Evolutionary conservation across 2,888 invertebrate species (phyloP), one percentile per base, ranked within the genome.

Genomic region (Diaperis boleti): DNA sequence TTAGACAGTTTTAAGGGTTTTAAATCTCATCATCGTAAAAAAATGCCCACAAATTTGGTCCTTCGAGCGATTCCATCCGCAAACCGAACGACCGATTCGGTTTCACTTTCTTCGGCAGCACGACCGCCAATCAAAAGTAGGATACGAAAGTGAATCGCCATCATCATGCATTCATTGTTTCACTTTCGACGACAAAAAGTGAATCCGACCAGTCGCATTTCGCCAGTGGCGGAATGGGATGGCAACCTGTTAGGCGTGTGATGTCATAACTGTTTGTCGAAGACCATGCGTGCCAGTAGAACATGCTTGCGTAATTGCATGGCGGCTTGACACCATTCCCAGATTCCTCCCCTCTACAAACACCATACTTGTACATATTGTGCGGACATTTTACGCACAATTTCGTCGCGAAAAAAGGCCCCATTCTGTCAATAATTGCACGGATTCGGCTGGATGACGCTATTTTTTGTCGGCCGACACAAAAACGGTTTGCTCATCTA

Each of bases 301-400:
- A 63, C 63, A 59, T 44, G 68, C 67, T 75, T 76, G 73, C 70
- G 73, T 75, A 76, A 76, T 67, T 67, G 55, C 63, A 66, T 71
- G 66, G 72, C 69, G 70, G 70, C 64, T 70, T 74, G 74, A 74
- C 75, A 75, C 75, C 75, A 75, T 76, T 75, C 74, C 71, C 76
- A 74, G 68, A 71, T 62, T 63, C 55, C 65, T 41, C 68, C 72
- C 69, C 72, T 65, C 68, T 42, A 14, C 41, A 60, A 35, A 55
- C 59, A 13, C 15, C 45, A 37, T 20, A 57, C 22, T 35, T 17
- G 45, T 31, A 26, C 37, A 45, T 18, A n/a, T 33, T 17, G 31
- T 57, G 11, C 18, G 37, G 15, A 11, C 14, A 37, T 10, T 33
- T 33, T 37, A 45, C 45, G 57, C 45, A 54, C 56, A 44, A 44